Percentiles rank a stretch among this genome's conserved stretches.
Evolutionary conservation across 2,113 vertebrate genomes (phyloP).

Genomic region (Girardinichthys multiradiatus): DNA sequence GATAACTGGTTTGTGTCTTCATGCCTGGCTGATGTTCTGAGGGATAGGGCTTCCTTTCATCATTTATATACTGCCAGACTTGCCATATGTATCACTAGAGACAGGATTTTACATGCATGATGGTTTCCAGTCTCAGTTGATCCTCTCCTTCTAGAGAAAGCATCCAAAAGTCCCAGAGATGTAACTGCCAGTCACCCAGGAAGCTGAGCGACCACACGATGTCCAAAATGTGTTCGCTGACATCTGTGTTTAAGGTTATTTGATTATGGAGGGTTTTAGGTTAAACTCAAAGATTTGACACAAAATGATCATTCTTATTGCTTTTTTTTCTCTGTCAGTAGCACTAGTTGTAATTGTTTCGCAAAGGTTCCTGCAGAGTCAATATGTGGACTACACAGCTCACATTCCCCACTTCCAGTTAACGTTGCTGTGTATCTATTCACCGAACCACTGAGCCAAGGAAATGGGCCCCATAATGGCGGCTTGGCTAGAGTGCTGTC

Average conservation of each 20-base stretch:
- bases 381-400: conserved; percentile 52
- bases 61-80: conserved; percentile 31
- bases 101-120: conserved; percentile 55
- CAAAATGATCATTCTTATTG: conserved; percentile 19
- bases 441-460: conserved; percentile 74
- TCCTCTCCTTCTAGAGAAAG: conserved; percentile 37
- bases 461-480: conserved; percentile 77
- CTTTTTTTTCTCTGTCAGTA: conserved; percentile 36
- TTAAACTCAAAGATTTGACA: conserved; percentile 3
- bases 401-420: conserved; percentile 64
- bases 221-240: conserved; percentile 23
- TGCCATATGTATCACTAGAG: conserved; percentile 54
- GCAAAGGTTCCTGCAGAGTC: conserved; percentile 46
- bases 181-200: conserved; percentile 51
- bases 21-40: conserved; percentile 14
- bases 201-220: conserved; percentile 38
- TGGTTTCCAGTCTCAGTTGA: conserved; percentile 58
- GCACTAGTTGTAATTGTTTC: conserved; percentile 36
- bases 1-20: not conserved
- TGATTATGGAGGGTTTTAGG: not conserved
- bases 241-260: conserved; percentile 26
- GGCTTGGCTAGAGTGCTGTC: conserved; percentile 75
- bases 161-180: conserved; percentile 57
- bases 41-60: conserved; percentile 42
- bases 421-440: conserved; percentile 65